Evolutionary conservation across 1,140 invertebrate species (phyloP).

Genomic region (Mya arenaria): DNA sequence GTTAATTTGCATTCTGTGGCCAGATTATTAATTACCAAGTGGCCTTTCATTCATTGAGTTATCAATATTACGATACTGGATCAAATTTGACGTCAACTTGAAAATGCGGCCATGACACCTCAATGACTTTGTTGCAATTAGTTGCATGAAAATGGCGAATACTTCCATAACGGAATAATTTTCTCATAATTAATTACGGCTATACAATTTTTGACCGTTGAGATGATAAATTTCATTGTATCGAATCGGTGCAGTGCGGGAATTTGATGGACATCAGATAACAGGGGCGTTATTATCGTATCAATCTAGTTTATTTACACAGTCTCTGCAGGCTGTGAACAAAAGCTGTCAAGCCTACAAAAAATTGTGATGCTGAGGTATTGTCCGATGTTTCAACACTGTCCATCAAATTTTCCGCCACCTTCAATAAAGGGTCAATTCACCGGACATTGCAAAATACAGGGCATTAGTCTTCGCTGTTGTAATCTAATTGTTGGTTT

Average conservation of each 20-base stretch:
- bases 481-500: background rate
- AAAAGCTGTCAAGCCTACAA: background rate
- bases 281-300: background rate
- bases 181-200: background rate
- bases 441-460: background rate
- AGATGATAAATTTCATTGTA: background rate
- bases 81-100: constrained; percentile 2
- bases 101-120: background rate
- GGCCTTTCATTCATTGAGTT: background rate
- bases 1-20: background rate
- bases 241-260: background rate
- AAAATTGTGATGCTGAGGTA: background rate
- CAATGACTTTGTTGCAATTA: background rate
- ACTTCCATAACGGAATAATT: constrained; percentile 2
- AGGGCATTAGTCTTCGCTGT: background rate
- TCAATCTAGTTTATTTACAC: constrained; percentile 5
- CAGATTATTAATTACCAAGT: background rate
- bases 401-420: background rate
- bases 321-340: background rate
- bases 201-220: background rate
- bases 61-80: background rate
- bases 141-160: background rate
- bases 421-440: background rate
- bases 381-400: background rate
- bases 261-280: background rate